phyloP scores from a whole-genome alignment of 2,888 invertebrate genomes.

The Diachrysia chrysitis region DNA sequence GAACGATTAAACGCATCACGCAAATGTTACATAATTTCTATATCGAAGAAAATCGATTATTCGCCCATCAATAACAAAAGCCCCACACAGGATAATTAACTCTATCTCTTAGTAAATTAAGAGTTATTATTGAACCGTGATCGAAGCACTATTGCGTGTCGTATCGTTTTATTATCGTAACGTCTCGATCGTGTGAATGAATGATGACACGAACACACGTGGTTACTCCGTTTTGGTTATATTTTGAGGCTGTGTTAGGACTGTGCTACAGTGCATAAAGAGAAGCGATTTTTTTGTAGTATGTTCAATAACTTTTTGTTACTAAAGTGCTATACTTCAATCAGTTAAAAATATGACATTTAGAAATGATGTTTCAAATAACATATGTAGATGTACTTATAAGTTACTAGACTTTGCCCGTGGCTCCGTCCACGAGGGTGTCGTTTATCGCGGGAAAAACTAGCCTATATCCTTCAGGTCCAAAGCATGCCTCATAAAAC shows the following conservation, averaged over 20 bases:
- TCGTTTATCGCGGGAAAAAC: too few species aligned
- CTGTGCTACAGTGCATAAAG: background rate
- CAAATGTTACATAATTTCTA: slow-evolving; percentile 48
- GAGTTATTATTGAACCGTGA: slow-evolving; percentile 21
- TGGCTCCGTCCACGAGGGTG: too few species aligned
- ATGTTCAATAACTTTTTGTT: too few species aligned
- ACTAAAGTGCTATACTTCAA: too few species aligned
- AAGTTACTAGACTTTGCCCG: too few species aligned
- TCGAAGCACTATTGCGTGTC: slow-evolving; percentile 59
- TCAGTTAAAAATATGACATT: too few species aligned
- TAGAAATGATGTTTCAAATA: too few species aligned
- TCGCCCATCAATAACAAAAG: slow-evolving; percentile 27
- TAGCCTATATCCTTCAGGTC: too few species aligned
- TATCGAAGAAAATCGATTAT: slow-evolving; percentile 51
- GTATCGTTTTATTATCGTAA: slow-evolving; percentile 60
- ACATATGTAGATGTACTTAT: too few species aligned
- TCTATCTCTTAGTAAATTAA: slow-evolving; percentile 18
- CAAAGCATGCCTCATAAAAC: too few species aligned
- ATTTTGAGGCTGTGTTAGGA: slow-evolving; percentile 9
- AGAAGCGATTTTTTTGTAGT: slow-evolving; percentile 2
- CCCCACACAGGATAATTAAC: slow-evolving; percentile 22
- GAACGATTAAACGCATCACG: slow-evolving; percentile 40
- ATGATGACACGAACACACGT: slow-evolving; percentile 40
- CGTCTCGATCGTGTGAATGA: slow-evolving; percentile 57
- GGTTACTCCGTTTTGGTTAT: slow-evolving; percentile 23